Conservation (phyloP, 2,888 invertebrate species). For the Parnassius mnemosyne region DNA sequence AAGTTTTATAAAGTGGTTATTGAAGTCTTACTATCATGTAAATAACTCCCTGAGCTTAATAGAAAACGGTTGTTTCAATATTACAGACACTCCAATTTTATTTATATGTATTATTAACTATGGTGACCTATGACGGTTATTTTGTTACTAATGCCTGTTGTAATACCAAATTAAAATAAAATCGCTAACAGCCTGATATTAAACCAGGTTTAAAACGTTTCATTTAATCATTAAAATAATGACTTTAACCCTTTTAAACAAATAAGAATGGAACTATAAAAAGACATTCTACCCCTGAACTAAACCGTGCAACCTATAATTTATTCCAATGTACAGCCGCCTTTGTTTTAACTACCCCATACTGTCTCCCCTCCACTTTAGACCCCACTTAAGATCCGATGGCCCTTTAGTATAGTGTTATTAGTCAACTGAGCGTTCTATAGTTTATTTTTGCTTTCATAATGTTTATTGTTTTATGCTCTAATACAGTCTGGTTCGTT, state of each 20-base stretch:
- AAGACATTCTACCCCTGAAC: slow-evolving; percentile 56
- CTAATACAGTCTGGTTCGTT: slow-evolving; percentile 33
- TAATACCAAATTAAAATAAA: too few species aligned
- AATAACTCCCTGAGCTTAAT: too few species aligned
- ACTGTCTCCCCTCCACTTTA: slow-evolving; percentile 48
- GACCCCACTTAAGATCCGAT: slow-evolving; percentile 56
- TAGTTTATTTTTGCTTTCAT: slow-evolving; percentile 49
- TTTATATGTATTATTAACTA: too few species aligned
- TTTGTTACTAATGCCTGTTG: too few species aligned
- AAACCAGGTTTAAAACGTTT: slow-evolving; percentile 2
- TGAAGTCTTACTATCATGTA: too few species aligned
- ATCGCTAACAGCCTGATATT: too few species aligned
- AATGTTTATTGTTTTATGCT: slow-evolving; percentile 41
- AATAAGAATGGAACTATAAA: slow-evolving; percentile 50
- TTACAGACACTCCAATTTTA: too few species aligned
- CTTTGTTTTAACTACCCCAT: slow-evolving; percentile 62
- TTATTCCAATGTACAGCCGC: slow-evolving; percentile 59
- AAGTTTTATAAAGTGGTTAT: too few species aligned
- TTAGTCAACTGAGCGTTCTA: slow-evolving; percentile 57
- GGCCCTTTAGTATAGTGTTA: slow-evolving; percentile 64
- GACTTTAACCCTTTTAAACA: slow-evolving; percentile 32
- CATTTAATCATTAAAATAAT: slow-evolving; percentile 20
- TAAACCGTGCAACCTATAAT: slow-evolving; percentile 64
- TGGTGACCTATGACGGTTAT: too few species aligned
- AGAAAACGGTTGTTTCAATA: too few species aligned